Percentiles rank a stretch among this genome's conserved stretches.
These are phyloP conservation scores for Iselma pallidipennis DNA, from an alignment of 2,888 invertebrate genomes.

Conservation along the genomic window DNA sequence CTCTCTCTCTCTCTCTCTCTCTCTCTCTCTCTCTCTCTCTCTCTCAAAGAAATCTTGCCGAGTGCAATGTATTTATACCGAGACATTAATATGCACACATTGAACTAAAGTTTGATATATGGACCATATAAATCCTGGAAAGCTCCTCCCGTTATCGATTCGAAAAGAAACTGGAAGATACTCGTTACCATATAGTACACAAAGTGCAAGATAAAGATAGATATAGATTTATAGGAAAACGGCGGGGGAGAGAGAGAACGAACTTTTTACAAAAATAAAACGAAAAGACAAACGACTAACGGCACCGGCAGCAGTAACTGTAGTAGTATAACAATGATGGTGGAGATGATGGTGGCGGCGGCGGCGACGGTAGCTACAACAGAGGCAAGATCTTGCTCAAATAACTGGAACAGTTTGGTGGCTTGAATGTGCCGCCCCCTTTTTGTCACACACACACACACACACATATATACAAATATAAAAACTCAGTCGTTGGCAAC, in stretches of 20 bases:
- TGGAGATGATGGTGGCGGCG: too few relatives aligned
- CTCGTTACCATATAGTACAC: background rate
- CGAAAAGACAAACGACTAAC: conserved; percentile 25
- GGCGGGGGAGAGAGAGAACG: conserved; percentile 7
- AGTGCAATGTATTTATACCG: conserved; percentile 21
- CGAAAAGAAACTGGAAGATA: background rate
- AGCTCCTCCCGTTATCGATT: conserved; percentile 29
- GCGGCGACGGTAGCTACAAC: background rate
- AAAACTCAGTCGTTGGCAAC: background rate
- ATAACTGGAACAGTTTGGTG: conserved; percentile 21
- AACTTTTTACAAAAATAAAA: conserved; percentile 24
- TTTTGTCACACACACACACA: too few relatives aligned
- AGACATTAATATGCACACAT: conserved; percentile 35
- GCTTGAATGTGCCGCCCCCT: background rate
- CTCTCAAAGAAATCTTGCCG: background rate
- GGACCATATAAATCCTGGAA: conserved; percentile 25
- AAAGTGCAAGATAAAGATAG: background rate
- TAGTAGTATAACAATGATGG: too few relatives aligned
- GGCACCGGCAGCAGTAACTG: background rate
- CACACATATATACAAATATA: background rate
- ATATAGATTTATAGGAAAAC: background rate
- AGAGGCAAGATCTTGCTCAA: conserved; percentile 16
- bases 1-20: too few relatives aligned
- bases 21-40: too few relatives aligned
- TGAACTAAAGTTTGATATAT: conserved; percentile 36